Percentiles rank a stretch among this genome's conserved stretches.
Conservation (phyloP, 2,113 vertebrate species). For the Brachionichthys hirsutus region DNA sequence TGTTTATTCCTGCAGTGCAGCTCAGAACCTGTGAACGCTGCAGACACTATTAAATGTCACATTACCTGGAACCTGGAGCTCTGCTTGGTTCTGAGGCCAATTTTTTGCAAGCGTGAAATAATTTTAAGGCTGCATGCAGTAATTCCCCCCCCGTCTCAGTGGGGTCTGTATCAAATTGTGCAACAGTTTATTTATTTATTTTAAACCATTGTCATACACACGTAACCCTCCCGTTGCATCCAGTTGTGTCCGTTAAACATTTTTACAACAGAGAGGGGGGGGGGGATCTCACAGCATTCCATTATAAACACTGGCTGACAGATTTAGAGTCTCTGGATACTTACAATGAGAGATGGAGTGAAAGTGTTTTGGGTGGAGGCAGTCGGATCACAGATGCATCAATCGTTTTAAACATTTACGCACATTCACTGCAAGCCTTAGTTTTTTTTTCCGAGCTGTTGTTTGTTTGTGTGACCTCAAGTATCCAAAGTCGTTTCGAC, state of each 20-base stretch:
- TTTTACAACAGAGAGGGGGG: slow-evolving; percentile 15
- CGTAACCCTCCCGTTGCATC: not conserved
- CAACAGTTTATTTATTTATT: not conserved
- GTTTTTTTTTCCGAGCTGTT: too few species aligned
- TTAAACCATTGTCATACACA: too few species aligned
- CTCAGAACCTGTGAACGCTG: slow-evolving; percentile 21
- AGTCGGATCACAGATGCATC: slow-evolving; percentile 37
- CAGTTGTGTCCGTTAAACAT: slow-evolving; percentile 18
- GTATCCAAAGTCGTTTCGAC: too few species aligned
- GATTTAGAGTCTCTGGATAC: slow-evolving; percentile 60
- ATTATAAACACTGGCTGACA: slow-evolving; percentile 58
- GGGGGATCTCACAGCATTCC: slow-evolving; percentile 50
- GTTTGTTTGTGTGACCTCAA: too few species aligned
- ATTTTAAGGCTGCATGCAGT: slow-evolving; percentile 17
- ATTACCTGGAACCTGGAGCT: slow-evolving; percentile 40
- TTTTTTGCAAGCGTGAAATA: slow-evolving; percentile 22
- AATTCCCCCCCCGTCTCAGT: slow-evolving; percentile 9
- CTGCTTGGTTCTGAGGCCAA: slow-evolving; percentile 8
- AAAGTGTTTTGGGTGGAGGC: slow-evolving; percentile 49
- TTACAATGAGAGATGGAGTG: slow-evolving; percentile 43
- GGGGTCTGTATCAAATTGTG: slow-evolving; percentile 6
- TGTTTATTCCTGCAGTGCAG: slow-evolving; percentile 38
- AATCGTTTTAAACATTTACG: slow-evolving; percentile 47
- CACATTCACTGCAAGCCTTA: too few species aligned
- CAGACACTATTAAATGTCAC: slow-evolving; percentile 41